Conservation (phyloP, 1,140 invertebrate species). For the Hesperophylax magnus region DNA sequence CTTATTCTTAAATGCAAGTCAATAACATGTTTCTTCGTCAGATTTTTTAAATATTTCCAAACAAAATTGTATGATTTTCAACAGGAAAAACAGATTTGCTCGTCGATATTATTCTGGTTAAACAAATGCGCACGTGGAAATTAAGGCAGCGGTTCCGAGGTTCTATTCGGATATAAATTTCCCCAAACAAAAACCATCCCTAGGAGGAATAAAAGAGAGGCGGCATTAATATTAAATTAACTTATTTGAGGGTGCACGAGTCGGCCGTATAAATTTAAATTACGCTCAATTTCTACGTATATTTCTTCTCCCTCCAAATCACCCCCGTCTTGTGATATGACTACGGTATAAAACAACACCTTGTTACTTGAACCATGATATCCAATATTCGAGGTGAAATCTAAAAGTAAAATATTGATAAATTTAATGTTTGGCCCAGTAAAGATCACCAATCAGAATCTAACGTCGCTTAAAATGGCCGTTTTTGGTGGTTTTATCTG, state of each 20-base stretch:
- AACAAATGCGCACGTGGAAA: constrained; percentile 30
- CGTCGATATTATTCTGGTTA: not conserved
- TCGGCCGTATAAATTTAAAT: constrained; percentile 56
- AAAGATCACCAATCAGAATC: too few relatives aligned
- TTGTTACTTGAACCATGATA: constrained; percentile 54
- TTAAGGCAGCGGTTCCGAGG: constrained; percentile 24
- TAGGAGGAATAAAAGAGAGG: constrained; percentile 36
- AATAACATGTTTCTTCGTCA: too few relatives aligned
- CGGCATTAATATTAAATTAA: constrained; percentile 49
- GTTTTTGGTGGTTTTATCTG: too few relatives aligned
- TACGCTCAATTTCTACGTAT: constrained; percentile 51
- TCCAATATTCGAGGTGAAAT: constrained; percentile 49
- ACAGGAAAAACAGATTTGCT: too few relatives aligned
- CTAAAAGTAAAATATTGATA: not conserved
- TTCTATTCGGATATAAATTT: too few relatives aligned
- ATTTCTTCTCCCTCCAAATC: constrained; percentile 16
- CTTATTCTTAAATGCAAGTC: too few relatives aligned
- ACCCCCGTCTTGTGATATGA: constrained; percentile 30
- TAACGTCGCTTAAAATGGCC: too few relatives aligned
- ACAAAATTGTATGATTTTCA: too few relatives aligned
- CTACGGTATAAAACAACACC: constrained; percentile 43
- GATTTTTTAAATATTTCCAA: too few relatives aligned
- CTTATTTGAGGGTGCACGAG: constrained; percentile 46
- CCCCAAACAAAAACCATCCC: not conserved
- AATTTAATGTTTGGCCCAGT: too few relatives aligned